A percentile compares a stretch with the other conserved stretches of the same genome.
phyloP scores from a whole-genome alignment of 2,113 vertebrate genomes.

The Xiphias gladius region DNA sequence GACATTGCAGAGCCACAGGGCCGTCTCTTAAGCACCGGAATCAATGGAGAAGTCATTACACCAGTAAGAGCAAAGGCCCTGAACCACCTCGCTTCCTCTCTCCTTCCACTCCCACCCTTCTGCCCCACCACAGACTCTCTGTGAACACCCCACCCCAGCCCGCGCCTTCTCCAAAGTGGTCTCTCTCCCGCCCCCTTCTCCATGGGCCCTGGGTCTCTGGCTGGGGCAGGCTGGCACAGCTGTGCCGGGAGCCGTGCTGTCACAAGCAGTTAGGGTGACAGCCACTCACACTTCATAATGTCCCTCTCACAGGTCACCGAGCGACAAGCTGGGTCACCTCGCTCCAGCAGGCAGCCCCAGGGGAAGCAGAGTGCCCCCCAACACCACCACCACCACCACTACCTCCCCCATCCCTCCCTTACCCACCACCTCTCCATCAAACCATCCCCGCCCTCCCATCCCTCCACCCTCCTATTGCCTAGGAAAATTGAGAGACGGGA shows the following conservation, averaged over 20 bases:
- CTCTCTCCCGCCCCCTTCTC: constrained; percentile 52
- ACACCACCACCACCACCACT: constrained; percentile 31
- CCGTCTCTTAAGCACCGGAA: constrained; percentile 24
- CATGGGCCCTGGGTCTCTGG: constrained; percentile 76
- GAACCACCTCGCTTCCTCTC: constrained; percentile 39
- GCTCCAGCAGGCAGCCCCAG: constrained; percentile 88
- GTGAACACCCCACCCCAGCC: constrained; percentile 41
- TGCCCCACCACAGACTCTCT: constrained; percentile 34
- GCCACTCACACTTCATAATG: constrained; percentile 99
- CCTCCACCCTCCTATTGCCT: constrained; percentile 42
- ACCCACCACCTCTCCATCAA: constrained; percentile 68
- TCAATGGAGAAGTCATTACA: constrained; percentile 50
- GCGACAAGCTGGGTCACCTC: constrained; percentile 96
- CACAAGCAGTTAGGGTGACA: constrained; percentile 96
- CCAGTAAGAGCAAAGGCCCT: constrained; percentile 39
- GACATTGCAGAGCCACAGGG: constrained; percentile 20
- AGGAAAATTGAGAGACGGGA: constrained; percentile 52
- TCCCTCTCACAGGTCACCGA: constrained; percentile 99
- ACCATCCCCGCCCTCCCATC: neutral
- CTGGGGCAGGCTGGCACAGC: constrained; percentile 93
- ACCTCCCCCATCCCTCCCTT: constrained; percentile 38
- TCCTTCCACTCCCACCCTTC: constrained; percentile 24
- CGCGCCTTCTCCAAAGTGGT: constrained; percentile 45
- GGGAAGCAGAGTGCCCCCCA: constrained; percentile 78
- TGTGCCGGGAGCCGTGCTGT: constrained; percentile 96